These are phyloP conservation scores for Huso huso DNA, from an alignment of 2,797 vertebrate species.

Conservation along the genomic window DNA sequence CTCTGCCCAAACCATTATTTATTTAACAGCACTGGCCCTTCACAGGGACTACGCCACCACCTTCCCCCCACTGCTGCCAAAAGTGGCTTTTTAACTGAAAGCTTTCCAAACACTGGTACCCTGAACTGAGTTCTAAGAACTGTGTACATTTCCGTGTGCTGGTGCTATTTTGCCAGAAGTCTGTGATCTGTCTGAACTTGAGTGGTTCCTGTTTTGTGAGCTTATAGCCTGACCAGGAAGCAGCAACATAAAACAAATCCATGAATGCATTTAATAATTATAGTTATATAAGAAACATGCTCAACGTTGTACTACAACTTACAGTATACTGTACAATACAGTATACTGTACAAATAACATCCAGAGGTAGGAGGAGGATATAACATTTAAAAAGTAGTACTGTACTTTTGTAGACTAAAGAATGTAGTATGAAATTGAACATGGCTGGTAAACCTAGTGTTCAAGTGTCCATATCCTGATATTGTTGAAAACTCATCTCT, in stretches of 20 bases:
- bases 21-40: conserved; percentile 65
- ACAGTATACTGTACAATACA: too few species aligned
- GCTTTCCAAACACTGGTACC: conserved; percentile 72
- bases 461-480: too few species aligned
- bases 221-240: conserved; percentile 54
- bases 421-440: too few species aligned
- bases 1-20: conserved; percentile 55
- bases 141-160: conserved; percentile 68
- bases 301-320: too few species aligned
- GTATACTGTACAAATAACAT: too few species aligned
- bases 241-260: conserved; percentile 26
- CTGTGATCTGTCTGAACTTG: conserved; percentile 70
- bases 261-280: too few species aligned
- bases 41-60: conserved; percentile 49
- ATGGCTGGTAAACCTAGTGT: too few species aligned
- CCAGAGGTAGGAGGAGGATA: too few species aligned
- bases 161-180: conserved; percentile 66
- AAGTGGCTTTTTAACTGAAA: conserved; percentile 76
- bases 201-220: conserved; percentile 56
- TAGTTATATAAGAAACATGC: too few species aligned
- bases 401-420: too few species aligned
- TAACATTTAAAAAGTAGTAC: too few species aligned
- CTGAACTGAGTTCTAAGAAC: conserved; percentile 71
- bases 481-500: too few species aligned
- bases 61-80: conserved; percentile 36